Base-by-base conservation (phyloP, 1,140 invertebrate species). In the Sminthurides bifidus region DNA sequence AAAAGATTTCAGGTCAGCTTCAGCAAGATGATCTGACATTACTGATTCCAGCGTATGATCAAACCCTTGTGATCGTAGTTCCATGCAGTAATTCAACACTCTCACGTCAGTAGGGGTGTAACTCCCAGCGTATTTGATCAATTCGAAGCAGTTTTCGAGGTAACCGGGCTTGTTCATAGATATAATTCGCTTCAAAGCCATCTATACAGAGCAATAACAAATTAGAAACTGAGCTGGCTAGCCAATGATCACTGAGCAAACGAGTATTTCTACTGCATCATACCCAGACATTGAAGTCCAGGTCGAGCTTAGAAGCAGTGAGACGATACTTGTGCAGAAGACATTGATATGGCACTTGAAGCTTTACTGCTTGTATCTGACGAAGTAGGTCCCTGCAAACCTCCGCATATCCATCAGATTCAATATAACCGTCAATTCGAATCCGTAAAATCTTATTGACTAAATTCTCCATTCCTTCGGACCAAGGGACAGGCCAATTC, bases 401-500 rank as follows among this genome's bases (percentile, higher is more conserved):
- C 1, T 44, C 46, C n/a, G 5, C 0, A 21, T 56, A 43, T 0
- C 14, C 15, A 0, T 45, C 37, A 8, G 23, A 15, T 21, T 40
- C 35, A 1, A 44, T 24, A 6, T 33, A 4, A 31, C 14, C 10
- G 33, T 14, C 6, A 12, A n/a, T 21, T 15, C 46, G 38, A 21
- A 43, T 15, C 4, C 44, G 24, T 12, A 64, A 24, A 31, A 50
- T 37, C 30, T 41, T 26, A 0, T n/a, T 21, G 0, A 61, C 63
- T 21, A 64, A 21, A 5, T 29, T 33, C 3, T 61, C 54, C 15
- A 64, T 56, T 0, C 30, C 17, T 0, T 24, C 6, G 1, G 48
- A 40, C 63, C 63, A 64, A 3, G 63, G 63, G 1, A 64, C 63
- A 4, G 63, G 59, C 59, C 59, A 61, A 30, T 61, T 52, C 23